Conservation (phyloP, 1,140 invertebrate genomes). For the Trinorchestia longiramus region DNA sequence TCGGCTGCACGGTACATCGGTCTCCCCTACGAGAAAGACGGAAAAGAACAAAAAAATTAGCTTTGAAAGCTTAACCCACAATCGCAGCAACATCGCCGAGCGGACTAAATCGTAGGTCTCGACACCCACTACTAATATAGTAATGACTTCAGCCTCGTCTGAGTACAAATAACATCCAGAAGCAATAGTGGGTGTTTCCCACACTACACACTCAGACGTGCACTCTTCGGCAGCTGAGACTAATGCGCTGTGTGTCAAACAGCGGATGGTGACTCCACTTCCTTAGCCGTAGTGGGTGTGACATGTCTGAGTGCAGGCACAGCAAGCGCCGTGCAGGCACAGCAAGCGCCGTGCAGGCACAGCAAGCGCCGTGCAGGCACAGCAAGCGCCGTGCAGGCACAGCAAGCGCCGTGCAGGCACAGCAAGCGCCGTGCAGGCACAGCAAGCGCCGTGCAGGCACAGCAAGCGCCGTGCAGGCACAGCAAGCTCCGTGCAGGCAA, state of each 20-base stretch:
- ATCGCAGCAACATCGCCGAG: too few species aligned
- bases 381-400: not conserved
- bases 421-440: not conserved
- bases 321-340: not conserved
- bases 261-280: not conserved
- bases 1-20: not conserved
- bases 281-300: not conserved
- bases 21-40: not conserved
- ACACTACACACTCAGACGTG: not conserved
- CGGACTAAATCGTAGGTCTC: not conserved
- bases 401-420: too few species aligned
- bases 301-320: not conserved
- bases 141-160: not conserved
- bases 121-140: not conserved
- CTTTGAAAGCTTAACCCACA: too few species aligned
- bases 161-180: not conserved
- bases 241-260: not conserved
- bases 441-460: too few species aligned
- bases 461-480: not conserved
- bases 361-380: not conserved
- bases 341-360: not conserved
- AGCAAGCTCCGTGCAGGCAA: too few species aligned
- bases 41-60: not conserved
- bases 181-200: not conserved
- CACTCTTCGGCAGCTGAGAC: not conserved